phyloP scores from a whole-genome alignment of 2,797 vertebrate genomes.

The Sebastes trivittatus region DNA sequence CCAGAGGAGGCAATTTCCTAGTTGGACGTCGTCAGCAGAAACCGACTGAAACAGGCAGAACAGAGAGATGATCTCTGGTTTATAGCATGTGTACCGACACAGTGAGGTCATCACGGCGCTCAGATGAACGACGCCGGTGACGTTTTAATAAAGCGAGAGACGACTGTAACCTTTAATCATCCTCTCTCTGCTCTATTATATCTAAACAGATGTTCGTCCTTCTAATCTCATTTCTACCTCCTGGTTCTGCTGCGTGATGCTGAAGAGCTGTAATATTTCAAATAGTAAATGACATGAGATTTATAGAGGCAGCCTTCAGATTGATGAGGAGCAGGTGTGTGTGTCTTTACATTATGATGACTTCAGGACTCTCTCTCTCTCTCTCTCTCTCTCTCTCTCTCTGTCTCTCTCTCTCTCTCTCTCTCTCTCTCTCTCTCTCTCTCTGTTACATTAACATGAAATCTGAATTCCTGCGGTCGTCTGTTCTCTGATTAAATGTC shows the following conservation, averaged over 20 bases:
- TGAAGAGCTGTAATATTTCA: conserved; percentile 48
- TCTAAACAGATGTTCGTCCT: conserved; percentile 30
- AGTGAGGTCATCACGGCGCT: neutral
- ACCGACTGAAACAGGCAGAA: neutral
- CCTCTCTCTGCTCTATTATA: conserved; percentile 10
- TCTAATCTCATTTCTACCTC: conserved; percentile 39
- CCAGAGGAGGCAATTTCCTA: conserved; percentile 15
- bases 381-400: neutral
- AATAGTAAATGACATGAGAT: conserved; percentile 52
- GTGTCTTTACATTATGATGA: conserved; percentile 19
- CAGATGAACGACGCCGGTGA: neutral
- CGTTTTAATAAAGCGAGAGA: conserved; percentile 3
- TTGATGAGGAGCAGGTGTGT: conserved; percentile 50
- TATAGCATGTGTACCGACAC: conserved; percentile 5
- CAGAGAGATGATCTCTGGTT: conserved; percentile 8
- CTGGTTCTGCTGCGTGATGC: neutral
- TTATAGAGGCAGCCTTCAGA: conserved; percentile 46
- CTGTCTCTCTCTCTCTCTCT: neutral
- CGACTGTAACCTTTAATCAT: conserved; percentile 5
- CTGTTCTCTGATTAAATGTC: conserved; percentile 34
- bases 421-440: neutral
- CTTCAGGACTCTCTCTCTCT: conserved; percentile 3
- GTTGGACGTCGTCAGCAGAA: conserved; percentile 34
- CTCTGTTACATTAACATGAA: neutral
- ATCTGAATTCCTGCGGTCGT: conserved; percentile 12